Evolutionary conservation across 2,113 vertebrate species (phyloP), one percentile per base, ranked within the genome.

Genomic region (Aspiorhynchus laticeps): DNA sequence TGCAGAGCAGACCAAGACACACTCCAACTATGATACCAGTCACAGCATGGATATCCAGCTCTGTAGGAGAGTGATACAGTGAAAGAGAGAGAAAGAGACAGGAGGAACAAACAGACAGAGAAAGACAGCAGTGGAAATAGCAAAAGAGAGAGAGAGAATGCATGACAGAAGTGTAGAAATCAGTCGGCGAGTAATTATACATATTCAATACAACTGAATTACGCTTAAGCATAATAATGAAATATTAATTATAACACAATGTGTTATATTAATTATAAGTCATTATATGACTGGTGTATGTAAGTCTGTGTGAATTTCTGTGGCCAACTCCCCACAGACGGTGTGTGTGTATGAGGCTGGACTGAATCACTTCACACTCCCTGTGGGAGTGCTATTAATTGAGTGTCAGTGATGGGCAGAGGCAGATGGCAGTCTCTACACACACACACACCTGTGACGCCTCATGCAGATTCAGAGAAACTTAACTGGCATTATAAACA

Each of bases 11-110:
- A 51, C 97, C 97, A 86, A 99, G 94, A 90, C 97, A 98, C 88
- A 98, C 97, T 0, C 97, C 98, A 56, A 98, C 96, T 1, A 98
- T 97, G 95, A 99, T 98, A 86, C 98, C 98, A 0, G 96, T 99
- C 90, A 99, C 97, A 0, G 97, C 97, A 91, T 98, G 96, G 90
- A 99, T 92, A 74, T 99, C 97, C 95, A 99, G 85, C 96, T 98
- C 93, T 48, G 89, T 86, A 33, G 31, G 53, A 86, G 12, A 63
- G 31, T 65, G 31, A 85, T 12, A 84, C 31, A 79, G 36, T 3
- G 4, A 85, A 6, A 85, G 65, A 33, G 33, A 80, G 86, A 78
- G 56, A 19, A 7, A 19, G 24, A 21, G 41, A n/a, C 11, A 43
- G 28, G 12, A 21, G 24, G 19, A 2, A 28, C 3, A 33, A 15